Conservation (phyloP, 2,797 vertebrate species). For the Oreochromis mossambicus region DNA sequence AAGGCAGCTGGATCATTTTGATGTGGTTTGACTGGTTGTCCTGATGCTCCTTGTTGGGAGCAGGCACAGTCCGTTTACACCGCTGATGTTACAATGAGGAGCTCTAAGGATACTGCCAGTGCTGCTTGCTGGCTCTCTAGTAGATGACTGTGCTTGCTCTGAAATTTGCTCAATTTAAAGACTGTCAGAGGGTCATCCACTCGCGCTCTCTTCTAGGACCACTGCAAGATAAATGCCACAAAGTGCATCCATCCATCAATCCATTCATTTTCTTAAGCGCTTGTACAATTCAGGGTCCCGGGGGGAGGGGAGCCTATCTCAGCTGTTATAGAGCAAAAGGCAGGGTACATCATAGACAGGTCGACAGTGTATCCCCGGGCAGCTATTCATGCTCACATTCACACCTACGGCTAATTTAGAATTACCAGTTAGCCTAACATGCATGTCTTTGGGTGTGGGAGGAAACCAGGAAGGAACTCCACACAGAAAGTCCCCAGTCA, state of each 20-base stretch:
- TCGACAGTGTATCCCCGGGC: background rate
- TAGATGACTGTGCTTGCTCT: conserved; percentile 47
- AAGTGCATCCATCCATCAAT: background rate
- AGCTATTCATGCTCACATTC: background rate
- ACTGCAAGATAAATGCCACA: conserved; percentile 13
- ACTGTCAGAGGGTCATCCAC: conserved; percentile 27
- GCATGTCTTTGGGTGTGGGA: background rate
- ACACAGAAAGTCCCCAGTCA: background rate
- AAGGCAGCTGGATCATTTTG: conserved; percentile 16
- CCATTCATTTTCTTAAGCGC: background rate
- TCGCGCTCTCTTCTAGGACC: conserved; percentile 26
- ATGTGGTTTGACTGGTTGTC: conserved; percentile 18
- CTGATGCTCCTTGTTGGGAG: conserved; percentile 38
- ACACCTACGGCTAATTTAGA: background rate
- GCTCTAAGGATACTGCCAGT: conserved; percentile 24
- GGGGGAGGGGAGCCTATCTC: background rate
- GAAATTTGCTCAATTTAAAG: conserved; percentile 41
- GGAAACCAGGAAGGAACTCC: background rate
- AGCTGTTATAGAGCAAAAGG: background rate
- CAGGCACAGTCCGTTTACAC: conserved; percentile 37
- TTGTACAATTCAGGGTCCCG: background rate
- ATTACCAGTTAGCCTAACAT: background rate
- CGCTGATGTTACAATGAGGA: conserved; percentile 39
- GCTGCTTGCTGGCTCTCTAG: conserved; percentile 19
- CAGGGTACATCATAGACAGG: background rate